Base-by-base conservation (phyloP, 2,888 invertebrate genomes). In the Limnephilus lunatus region DNA sequence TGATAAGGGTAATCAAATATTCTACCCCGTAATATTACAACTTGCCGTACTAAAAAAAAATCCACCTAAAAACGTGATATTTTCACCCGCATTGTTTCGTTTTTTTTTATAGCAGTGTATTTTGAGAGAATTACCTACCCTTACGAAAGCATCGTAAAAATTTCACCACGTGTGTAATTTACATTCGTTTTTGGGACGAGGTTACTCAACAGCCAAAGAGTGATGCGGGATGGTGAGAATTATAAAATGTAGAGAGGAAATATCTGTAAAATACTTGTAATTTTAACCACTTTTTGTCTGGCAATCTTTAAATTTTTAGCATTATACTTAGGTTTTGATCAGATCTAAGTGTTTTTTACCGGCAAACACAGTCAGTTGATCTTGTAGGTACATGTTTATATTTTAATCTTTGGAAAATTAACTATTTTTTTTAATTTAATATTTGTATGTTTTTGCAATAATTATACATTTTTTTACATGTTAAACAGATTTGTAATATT, bases 131-230 rank as follows among this genome's bases (percentile, higher is more conserved):
- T 68, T 68, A 68, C 53, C 53, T 68, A 5, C 25, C 53, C 53
- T 68, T 68, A 15, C 19, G 19, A 7, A 32, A 19, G 14, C 32
- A 15, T 83, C 83, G 25, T 83, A 83, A 83, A 83, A 83, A 12
- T 19, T 35, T 83, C 83, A 35, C 83, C 83, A 35, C 83, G 83
- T 83, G 14, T 14, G 83, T 83, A 83, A 83, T 83, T 83, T 83
- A 83, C 83, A 35, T 83, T 32, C 19, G 32, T 35, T 83, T 35
- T 83, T 83, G 83, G 7, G 83, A 35, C 32, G 82, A 32, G 82
- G 31, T 82, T 31, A 35, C 14, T 35, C 31, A 31, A 30, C 31
- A 83, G 14, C 35, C 83, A 31, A 35, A 35, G 83, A 3, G 30
- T 82, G 31, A 31, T 31, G 31, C 82, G 82, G 83, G 31, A 9